Evolutionary conservation across 2,888 invertebrate species (phyloP), one percentile per base, ranked within the genome.

Genomic region (Caenorhabditis sinica): DNA sequence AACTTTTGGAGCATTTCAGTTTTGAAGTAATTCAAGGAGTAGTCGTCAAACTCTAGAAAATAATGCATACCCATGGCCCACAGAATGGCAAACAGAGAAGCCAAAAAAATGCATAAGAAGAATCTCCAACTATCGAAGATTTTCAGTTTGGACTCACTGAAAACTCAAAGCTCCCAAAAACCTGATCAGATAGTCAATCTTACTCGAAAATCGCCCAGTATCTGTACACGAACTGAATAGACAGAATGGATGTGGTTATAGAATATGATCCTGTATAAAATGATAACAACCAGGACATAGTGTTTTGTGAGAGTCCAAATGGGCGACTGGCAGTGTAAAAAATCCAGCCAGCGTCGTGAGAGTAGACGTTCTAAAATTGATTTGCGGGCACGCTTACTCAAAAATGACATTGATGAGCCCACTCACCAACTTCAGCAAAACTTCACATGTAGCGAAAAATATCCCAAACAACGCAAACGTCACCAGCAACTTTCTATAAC

Each of bases 201-300:
- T 13, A 40, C 40, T 6, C 13, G 40, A 65, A 65, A 65, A 65
- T 45, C 2, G 66, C 66, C 51, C 66, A 66, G 30, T 43, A 73
- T 30, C 45, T 1, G 49, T 61, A 73, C 9, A 49, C 23, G n/a
- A 49, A 49, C 30, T 43, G 73, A 5, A 73, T 25, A 3, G 61
- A 28, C 13, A 73, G 13, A 30, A 61, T n/a, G 8, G 49, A 73
- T 2, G 60, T 56, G 2, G 58, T 73, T 0, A 8, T 28, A 0
- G 45, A 60, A 45, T 72, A 60, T 8, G 60, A 3, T 6, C 60
- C 45, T 11, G 43, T n/a, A 13, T 58, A 45, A 13, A 30, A 43
- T n/a, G 30, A 17, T 2, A 72, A 6, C 2, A 23, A 23, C 28
- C 23, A 25, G 9, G 43, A 20, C 11, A 58, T 13, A 1, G 28